Conservation (phyloP, 1,140 invertebrate species). For the Zaprionus inermis region DNA sequence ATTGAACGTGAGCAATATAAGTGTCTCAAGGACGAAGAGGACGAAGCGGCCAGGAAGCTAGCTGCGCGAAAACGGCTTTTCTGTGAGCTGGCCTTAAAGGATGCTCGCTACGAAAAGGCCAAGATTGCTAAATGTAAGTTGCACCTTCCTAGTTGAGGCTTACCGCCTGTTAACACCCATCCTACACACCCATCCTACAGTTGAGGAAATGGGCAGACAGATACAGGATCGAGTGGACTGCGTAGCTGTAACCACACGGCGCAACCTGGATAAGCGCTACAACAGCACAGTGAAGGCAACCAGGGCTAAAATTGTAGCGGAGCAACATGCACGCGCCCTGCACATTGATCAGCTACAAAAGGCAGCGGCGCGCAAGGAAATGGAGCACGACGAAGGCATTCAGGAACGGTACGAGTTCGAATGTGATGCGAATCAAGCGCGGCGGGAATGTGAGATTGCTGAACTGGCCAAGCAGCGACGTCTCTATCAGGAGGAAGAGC, state of each 20-base stretch:
- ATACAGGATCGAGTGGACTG: slow-evolving; percentile 60
- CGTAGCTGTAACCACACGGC: slow-evolving; percentile 52
- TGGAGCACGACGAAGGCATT: not conserved
- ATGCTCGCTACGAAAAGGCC: slow-evolving; percentile 54
- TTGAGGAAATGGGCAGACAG: slow-evolving; percentile 41
- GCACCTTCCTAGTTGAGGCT: not conserved
- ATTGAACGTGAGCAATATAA: slow-evolving; percentile 60
- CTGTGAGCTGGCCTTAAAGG: slow-evolving; percentile 50
- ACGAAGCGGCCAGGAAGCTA: slow-evolving; percentile 24
- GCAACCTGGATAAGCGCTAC: slow-evolving; percentile 47
- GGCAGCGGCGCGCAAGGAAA: slow-evolving; percentile 6
- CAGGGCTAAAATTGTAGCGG: not conserved
- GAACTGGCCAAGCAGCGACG: slow-evolving; percentile 45
- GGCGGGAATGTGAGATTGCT: slow-evolving; percentile 44
- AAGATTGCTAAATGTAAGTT: slow-evolving; percentile 42
- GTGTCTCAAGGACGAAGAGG: slow-evolving; percentile 55
- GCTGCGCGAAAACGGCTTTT: slow-evolving; percentile 33
- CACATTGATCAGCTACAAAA: slow-evolving; percentile 16
- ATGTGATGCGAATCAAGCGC: slow-evolving; percentile 48
- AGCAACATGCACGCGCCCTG: not conserved
- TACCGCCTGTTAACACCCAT: not conserved
- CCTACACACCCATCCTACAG: slow-evolving; percentile 9
- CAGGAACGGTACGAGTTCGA: slow-evolving; percentile 12
- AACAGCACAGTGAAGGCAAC: slow-evolving; percentile 29
- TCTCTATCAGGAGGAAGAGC: slow-evolving; percentile 44